Percentiles rank a stretch among this genome's conserved stretches.
Evolutionary conservation across 2,113 vertebrate genomes (phyloP).

Genomic region (Scatophagus argus): DNA sequence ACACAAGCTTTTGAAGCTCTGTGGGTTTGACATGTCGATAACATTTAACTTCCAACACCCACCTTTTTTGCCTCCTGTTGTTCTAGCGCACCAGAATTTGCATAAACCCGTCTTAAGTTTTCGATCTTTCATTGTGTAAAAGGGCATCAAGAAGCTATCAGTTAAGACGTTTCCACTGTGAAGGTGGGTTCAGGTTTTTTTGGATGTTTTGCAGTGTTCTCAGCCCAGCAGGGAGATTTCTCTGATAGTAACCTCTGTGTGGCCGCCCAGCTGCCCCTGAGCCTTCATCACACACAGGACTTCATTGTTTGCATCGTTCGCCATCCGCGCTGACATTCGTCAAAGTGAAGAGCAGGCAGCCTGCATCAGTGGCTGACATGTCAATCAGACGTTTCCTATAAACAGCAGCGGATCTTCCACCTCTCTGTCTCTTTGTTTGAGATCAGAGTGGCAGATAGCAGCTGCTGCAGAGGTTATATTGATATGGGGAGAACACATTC

Average conservation of each 20-base stretch:
- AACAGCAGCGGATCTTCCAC: slow-evolving; percentile 7
- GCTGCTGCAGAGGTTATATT: slow-evolving; percentile 58
- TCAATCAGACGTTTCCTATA: slow-evolving; percentile 35
- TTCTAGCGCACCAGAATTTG: slow-evolving; percentile 22
- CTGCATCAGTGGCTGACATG: slow-evolving; percentile 25
- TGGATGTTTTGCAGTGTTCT: slow-evolving; percentile 24
- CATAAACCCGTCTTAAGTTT: slow-evolving; percentile 20
- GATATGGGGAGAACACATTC: slow-evolving; percentile 33
- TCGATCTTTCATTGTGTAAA: not conserved
- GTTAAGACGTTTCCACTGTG: not conserved
- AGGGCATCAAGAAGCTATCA: slow-evolving; percentile 4
- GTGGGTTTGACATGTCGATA: slow-evolving; percentile 47
- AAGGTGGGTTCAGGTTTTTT: not conserved
- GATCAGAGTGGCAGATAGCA: slow-evolving; percentile 44
- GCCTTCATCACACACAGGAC: slow-evolving; percentile 28
- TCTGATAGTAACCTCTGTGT: slow-evolving; percentile 30
- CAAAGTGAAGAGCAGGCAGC: slow-evolving; percentile 17
- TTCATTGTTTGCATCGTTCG: slow-evolving; percentile 50
- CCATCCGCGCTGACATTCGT: slow-evolving; percentile 22
- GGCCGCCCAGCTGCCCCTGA: not conserved
- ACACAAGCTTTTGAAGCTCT: slow-evolving; percentile 5
- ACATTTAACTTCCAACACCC: slow-evolving; percentile 54
- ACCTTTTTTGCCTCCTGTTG: slow-evolving; percentile 6
- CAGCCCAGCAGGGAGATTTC: slow-evolving; percentile 23
- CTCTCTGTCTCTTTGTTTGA: not conserved